Percentiles rank a stretch among this genome's conserved stretches.
phyloP scores from a whole-genome alignment of 1,140 invertebrate genomes.

The Anadara kagoshimensis region DNA sequence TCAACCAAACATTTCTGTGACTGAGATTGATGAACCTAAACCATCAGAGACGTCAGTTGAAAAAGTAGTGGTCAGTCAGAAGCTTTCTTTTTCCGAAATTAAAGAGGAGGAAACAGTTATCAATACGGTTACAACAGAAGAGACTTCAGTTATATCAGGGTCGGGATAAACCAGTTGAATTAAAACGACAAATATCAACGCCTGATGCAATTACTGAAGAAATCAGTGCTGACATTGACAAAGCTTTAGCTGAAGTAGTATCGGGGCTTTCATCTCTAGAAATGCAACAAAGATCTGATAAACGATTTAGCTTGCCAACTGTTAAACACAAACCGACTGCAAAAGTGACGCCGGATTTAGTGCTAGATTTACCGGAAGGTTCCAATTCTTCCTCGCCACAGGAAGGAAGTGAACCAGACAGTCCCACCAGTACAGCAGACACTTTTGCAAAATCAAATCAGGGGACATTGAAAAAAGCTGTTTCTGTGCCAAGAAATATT shows the following conservation, averaged over 20 bases:
- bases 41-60: no score
- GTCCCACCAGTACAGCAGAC: slow-evolving; percentile 66
- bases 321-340: slow-evolving; percentile 68
- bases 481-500: slow-evolving; percentile 55
- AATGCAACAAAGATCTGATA: slow-evolving; percentile 65
- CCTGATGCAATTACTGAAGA: slow-evolving; percentile 60
- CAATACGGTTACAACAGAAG: no score
- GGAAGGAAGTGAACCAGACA: slow-evolving; percentile 59
- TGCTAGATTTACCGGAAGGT: slow-evolving; percentile 85
- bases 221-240: slow-evolving; percentile 68
- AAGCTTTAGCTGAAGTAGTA: slow-evolving; percentile 70
- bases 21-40: slow-evolving; percentile 11
- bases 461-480: slow-evolving; percentile 85
- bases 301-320: slow-evolving; percentile 68
- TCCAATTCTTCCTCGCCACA: slow-evolving; percentile 50
- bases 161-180: neutral
- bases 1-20: slow-evolving; percentile 56
- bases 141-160: no score
- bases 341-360: slow-evolving; percentile 89
- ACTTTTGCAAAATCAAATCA: slow-evolving; percentile 79
- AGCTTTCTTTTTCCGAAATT: no score
- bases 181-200: slow-evolving; percentile 39
- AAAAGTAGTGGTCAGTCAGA: no score
- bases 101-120: no score
- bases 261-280: slow-evolving; percentile 67